Conservation (phyloP, 1,140 invertebrate genomes). For the Sinella curviseta region DNA sequence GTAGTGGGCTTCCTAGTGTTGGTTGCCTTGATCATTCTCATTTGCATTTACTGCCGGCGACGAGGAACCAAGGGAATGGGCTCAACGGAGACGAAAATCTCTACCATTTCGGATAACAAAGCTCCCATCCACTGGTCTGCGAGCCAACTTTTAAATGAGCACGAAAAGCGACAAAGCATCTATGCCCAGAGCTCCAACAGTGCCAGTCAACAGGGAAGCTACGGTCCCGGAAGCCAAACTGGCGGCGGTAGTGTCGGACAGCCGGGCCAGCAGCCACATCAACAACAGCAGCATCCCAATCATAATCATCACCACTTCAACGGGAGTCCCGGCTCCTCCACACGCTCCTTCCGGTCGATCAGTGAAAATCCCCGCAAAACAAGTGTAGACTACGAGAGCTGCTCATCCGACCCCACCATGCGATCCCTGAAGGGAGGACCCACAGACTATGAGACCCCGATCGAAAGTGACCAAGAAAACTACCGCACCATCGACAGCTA, state of each 20-base stretch:
- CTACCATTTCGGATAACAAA: slow-evolving; percentile 47
- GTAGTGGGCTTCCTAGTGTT: slow-evolving; percentile 39
- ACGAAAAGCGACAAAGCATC: slow-evolving; percentile 61
- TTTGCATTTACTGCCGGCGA: slow-evolving; percentile 41
- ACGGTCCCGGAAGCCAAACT: not conserved
- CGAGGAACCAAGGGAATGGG: slow-evolving; percentile 39
- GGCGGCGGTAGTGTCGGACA: slow-evolving; percentile 42
- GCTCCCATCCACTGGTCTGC: slow-evolving; percentile 54
- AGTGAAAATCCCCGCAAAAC: slow-evolving; percentile 50
- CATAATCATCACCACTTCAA: slow-evolving; percentile 40
- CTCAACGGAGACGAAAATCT: slow-evolving; percentile 46
- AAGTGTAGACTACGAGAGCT: slow-evolving; percentile 48
- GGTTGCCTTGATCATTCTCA: slow-evolving; percentile 21
- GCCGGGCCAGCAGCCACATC: slow-evolving; percentile 48
- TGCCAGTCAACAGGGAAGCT: slow-evolving; percentile 16
- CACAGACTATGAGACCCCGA: slow-evolving; percentile 50
- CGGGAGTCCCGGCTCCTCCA: slow-evolving; percentile 49
- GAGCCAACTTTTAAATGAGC: slow-evolving; percentile 62
- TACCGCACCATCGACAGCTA: slow-evolving; percentile 49
- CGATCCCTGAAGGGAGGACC: slow-evolving; percentile 41
- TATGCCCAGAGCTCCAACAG: slow-evolving; percentile 44
- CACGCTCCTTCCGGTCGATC: slow-evolving; percentile 55
- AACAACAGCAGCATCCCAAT: slow-evolving; percentile 42
- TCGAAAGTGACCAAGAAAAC: slow-evolving; percentile 49
- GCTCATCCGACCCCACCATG: slow-evolving; percentile 46